A percentile compares a stretch with the other conserved stretches of the same genome.
phyloP scores from a whole-genome alignment of 2,113 vertebrate species.

The Pluvialis apricaria region DNA sequence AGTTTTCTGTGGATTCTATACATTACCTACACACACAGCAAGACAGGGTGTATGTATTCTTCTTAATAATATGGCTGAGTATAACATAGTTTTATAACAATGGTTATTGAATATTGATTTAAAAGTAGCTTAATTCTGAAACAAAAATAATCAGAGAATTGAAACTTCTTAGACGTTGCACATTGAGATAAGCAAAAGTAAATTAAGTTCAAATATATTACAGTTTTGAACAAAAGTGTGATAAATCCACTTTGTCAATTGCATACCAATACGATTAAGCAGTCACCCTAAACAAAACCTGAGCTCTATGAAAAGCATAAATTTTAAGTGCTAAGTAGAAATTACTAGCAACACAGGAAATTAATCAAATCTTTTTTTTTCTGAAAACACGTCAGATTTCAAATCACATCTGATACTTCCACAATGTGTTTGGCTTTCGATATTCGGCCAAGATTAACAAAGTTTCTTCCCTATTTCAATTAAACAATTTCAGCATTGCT shows the following conservation, averaged over 20 bases:
- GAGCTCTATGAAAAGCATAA: not conserved
- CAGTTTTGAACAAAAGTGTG: not conserved
- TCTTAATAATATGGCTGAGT: not conserved
- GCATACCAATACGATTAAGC: not conserved
- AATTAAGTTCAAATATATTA: not conserved
- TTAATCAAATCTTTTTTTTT: not conserved
- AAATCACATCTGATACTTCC: not conserved
- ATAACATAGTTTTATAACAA: not conserved
- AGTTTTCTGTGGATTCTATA: not conserved
- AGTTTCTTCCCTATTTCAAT: not conserved
- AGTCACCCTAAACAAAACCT: not conserved
- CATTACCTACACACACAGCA: not conserved
- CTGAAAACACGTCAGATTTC: not conserved
- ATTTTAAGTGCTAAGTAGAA: not conserved
- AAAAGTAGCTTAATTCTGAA: not conserved
- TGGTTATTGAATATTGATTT: not conserved
- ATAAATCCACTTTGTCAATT: not conserved
- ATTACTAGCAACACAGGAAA: not conserved
- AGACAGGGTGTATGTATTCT: not conserved
- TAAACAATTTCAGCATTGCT: not conserved
- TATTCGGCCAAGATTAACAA: not conserved
- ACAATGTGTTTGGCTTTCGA: not conserved
- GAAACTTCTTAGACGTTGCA: not conserved
- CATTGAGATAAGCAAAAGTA: not conserved
- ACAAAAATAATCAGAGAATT: not conserved